Conservation (phyloP, 2,888 invertebrate genomes). For the Tuberolachnus salignus region DNA sequence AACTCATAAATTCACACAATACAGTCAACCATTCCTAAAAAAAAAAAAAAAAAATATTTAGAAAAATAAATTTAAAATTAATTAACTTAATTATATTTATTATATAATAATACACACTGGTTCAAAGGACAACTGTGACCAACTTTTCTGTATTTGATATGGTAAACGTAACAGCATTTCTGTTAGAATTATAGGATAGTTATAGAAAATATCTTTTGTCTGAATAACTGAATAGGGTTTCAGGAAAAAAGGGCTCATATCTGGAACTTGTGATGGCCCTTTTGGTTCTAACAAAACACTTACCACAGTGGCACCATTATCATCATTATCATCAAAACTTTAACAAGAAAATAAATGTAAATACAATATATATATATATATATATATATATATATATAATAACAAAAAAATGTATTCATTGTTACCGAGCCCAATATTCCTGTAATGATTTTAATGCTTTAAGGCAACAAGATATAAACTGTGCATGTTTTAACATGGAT, state of each 20-base stretch:
- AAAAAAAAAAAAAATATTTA: slow-evolving; percentile 10
- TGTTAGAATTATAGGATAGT: slow-evolving; percentile 90
- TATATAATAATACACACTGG: slow-evolving; percentile 59
- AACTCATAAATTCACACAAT: slow-evolving; percentile 93
- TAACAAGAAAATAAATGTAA: not conserved
- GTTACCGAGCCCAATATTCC: slow-evolving; percentile 47
- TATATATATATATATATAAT: not conserved
- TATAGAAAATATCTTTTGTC: slow-evolving; percentile 89
- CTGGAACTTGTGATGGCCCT: slow-evolving; percentile 81
- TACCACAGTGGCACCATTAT: slow-evolving; percentile 61
- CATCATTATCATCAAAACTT: slow-evolving; percentile 56
- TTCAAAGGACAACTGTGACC: slow-evolving; percentile 60
- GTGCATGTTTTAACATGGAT: slow-evolving; percentile 49
- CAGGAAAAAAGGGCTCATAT: slow-evolving; percentile 94
- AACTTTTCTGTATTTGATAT: slow-evolving; percentile 66
- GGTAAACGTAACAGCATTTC: slow-evolving; percentile 93
- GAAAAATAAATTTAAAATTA: not conserved
- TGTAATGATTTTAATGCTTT: slow-evolving; percentile 46
- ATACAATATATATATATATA: too few relatives aligned
- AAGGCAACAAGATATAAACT: slow-evolving; percentile 39
- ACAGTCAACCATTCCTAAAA: slow-evolving; percentile 75
- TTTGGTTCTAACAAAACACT: slow-evolving; percentile 82
- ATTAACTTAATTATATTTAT: not conserved
- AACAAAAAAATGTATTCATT: slow-evolving; percentile 60
- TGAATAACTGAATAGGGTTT: slow-evolving; percentile 91